Evolutionary conservation across 2,113 vertebrate genomes (phyloP).

Genomic region (Carassius gibelio): DNA sequence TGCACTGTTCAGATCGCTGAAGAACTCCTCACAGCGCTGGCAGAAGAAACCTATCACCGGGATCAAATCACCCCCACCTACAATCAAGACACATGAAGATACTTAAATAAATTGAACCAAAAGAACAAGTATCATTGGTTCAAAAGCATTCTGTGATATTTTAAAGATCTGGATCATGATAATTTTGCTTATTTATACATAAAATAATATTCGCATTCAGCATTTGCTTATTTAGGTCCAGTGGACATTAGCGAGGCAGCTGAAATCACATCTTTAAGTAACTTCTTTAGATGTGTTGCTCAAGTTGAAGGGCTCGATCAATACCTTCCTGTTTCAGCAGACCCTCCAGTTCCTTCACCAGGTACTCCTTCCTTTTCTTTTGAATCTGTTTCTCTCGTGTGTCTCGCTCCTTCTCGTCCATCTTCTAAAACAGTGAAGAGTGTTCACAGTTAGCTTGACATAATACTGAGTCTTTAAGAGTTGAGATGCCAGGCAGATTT

Average conservation of each 20-base stretch:
- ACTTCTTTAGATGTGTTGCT: neutral
- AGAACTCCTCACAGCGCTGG: conserved; percentile 91
- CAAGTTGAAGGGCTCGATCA: neutral
- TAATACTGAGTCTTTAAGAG: neutral
- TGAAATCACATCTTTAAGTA: neutral
- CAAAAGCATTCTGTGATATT: too few relatives aligned
- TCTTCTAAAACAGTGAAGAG: conserved; percentile 67
- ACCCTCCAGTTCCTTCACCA: conserved; percentile 85
- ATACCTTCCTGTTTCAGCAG: conserved; percentile 89
- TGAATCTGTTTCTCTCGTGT: conserved; percentile 79
- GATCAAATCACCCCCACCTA: conserved; percentile 87
- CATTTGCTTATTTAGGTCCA: too few relatives aligned
- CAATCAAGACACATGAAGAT: neutral
- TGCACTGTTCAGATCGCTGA: conserved; percentile 85
- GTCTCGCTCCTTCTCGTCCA: conserved; percentile 76
- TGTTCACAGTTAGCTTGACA: neutral
- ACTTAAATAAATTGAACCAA: too few relatives aligned
- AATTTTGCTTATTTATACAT: too few relatives aligned
- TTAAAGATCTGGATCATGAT: too few relatives aligned
- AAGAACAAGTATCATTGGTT: too few relatives aligned
- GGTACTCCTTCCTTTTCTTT: conserved; percentile 81
- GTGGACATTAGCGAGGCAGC: neutral
- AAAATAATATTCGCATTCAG: too few relatives aligned
- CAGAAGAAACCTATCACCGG: conserved; percentile 94
- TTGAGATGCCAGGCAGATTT: neutral